Conservation (phyloP, 1,140 invertebrate species). For the Brachystomella parvula region DNA sequence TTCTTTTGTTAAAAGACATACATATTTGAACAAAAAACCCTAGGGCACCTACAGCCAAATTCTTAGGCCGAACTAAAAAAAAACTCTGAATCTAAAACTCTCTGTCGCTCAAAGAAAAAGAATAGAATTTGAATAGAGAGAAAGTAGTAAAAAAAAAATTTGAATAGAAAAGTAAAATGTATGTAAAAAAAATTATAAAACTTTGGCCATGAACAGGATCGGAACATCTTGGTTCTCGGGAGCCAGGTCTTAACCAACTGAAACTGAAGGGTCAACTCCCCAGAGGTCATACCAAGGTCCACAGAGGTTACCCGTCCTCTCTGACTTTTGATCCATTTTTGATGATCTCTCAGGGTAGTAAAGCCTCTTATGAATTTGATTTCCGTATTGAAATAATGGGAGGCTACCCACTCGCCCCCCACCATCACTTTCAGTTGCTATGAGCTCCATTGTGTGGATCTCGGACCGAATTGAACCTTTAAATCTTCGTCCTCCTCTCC, state of each 20-base stretch:
- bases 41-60: too few relatives aligned
- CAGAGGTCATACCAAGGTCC: constrained; percentile 69
- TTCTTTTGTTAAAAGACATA: too few relatives aligned
- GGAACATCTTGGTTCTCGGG: background rate
- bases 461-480: constrained; percentile 35
- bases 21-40: too few relatives aligned
- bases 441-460: constrained; percentile 42
- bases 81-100: too few relatives aligned
- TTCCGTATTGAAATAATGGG: constrained; percentile 45
- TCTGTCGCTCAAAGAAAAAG: too few relatives aligned
- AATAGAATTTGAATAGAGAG: too few relatives aligned
- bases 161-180: too few relatives aligned
- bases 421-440: constrained; percentile 61
- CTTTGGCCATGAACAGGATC: too few relatives aligned
- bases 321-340: constrained; percentile 51
- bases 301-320: constrained; percentile 57
- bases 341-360: constrained; percentile 45
- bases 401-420: background rate
- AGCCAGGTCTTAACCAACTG: too few relatives aligned
- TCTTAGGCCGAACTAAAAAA: too few relatives aligned
- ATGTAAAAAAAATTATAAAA: too few relatives aligned
- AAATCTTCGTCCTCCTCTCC: constrained; percentile 9
- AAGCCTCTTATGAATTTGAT: constrained; percentile 44
- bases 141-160: constrained; percentile 3
- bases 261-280: constrained; percentile 51